Conservation (phyloP, 2,888 invertebrate genomes). For the Harpagoxenus sublaevis region DNA sequence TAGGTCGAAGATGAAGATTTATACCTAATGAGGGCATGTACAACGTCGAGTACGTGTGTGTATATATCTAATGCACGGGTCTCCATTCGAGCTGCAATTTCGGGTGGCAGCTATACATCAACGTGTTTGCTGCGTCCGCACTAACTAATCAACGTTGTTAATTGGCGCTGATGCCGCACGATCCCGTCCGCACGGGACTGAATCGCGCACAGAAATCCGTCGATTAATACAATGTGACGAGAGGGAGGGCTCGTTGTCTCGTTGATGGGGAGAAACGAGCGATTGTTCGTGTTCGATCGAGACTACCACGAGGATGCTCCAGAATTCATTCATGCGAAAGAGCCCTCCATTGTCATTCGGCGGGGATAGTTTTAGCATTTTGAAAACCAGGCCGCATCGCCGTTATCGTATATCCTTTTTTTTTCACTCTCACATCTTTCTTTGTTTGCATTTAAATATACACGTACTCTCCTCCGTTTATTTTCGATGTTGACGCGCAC, state of each 20-base stretch:
- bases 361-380: constrained; percentile 13
- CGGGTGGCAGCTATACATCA: constrained; percentile 27
- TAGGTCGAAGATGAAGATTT: constrained; percentile 23
- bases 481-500: background rate
- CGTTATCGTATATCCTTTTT: background rate
- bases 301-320: background rate
- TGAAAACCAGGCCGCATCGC: background rate
- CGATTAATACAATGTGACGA: constrained; percentile 41
- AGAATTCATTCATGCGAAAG: constrained; percentile 26
- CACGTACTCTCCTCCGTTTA: background rate
- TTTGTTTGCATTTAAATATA: background rate
- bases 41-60: background rate
- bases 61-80: background rate
- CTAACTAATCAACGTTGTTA: constrained; percentile 40
- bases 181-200: background rate
- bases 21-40: background rate
- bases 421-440: background rate
- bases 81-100: constrained; percentile 40
- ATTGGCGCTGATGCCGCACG: constrained; percentile 19
- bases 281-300: constrained; percentile 32
- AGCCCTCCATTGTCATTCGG: constrained; percentile 14
- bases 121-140: constrained; percentile 13
- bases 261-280: constrained; percentile 8
- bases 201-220: constrained; percentile 23
- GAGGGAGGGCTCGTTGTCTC: background rate